phyloP scores from a whole-genome alignment of 1,140 invertebrate genomes.

The Cardiocondyla obscurior region DNA sequence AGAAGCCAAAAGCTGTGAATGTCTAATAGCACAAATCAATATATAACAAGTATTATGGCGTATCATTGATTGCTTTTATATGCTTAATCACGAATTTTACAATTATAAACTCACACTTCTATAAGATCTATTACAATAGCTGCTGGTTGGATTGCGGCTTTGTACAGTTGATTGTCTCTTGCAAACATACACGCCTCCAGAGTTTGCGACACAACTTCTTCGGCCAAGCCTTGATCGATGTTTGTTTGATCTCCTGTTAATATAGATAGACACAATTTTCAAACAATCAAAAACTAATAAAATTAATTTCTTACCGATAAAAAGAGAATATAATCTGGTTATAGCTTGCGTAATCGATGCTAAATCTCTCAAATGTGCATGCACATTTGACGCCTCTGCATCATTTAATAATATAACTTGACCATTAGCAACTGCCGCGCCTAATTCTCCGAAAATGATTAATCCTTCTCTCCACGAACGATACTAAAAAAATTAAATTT shows the following conservation, averaged over 20 bases:
- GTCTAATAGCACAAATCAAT: slow-evolving; percentile 79
- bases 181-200: slow-evolving; percentile 80
- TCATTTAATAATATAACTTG: slow-evolving; percentile 76
- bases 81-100: not conserved
- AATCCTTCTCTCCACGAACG: slow-evolving; percentile 83
- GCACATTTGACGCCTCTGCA: slow-evolving; percentile 79
- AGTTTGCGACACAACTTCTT: slow-evolving; percentile 77
- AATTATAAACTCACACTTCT: slow-evolving; percentile 80
- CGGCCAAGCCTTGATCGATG: slow-evolving; percentile 71
- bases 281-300: not conserved
- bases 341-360: slow-evolving; percentile 87
- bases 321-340: slow-evolving; percentile 86
- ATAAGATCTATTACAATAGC: slow-evolving; percentile 78
- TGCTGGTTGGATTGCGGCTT: slow-evolving; percentile 76
- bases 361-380: slow-evolving; percentile 86
- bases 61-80: not conserved
- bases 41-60: not conserved
- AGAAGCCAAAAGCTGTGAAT: slow-evolving; percentile 88
- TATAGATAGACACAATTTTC: slow-evolving; percentile 17
- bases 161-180: slow-evolving; percentile 76
- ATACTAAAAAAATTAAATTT: slow-evolving; percentile 69
- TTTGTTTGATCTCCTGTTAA: slow-evolving; percentile 71
- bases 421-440: slow-evolving; percentile 81
- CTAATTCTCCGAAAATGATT: slow-evolving; percentile 84
- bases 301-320: slow-evolving; percentile 80